Base-by-base conservation (phyloP, 2,113 vertebrate genomes). In the Calyptommatus sinebrachiatus region DNA sequence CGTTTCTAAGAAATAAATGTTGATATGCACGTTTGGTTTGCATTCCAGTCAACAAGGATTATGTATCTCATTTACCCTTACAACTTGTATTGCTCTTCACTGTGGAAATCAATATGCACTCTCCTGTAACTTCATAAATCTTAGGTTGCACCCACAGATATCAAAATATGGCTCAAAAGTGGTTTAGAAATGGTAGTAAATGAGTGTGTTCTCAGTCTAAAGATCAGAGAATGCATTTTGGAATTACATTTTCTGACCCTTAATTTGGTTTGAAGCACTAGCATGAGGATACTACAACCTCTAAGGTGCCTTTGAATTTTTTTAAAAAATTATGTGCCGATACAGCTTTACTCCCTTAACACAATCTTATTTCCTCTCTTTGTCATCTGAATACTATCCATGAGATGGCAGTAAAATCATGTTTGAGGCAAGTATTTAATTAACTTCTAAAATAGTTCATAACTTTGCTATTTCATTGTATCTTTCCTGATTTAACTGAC, bases 361-460 rank as follows among this genome's bases (percentile, higher is more conserved):
- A 4, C n/a, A 6, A 21, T 26, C 41, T 1, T 0, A 2, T 10
- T 4, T 1, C 62, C 6, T 48, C 21, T 1, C 14, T 0, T 7
- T 79, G 91, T 63, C 83, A 71, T 76, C 50, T 68, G 0, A 78
- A 1, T 1, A 2, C 8, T 46, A 61, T 76, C 92, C 94, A 46
- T 80, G 87, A 95, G 94, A 84, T 93, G 94, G 94, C 94, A 90
- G 83, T 79, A 84, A 78, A 24, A 70, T 31, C 85, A 89, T 83
- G 74, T 61, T 84, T 26, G 77, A 76, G 26, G 60, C 77, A 3
- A 77, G 81, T 45, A n/a, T 63, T 35, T 2, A 0, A 66, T 14
- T 1, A 10, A 31, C 61, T 83, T 76, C 28, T 35, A 70, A 21
- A 35, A 50, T 71, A 1, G 12, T 14, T 78, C 63, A 71, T 24